Percentiles rank a stretch among this genome's conserved stretches.
Evolutionary conservation across 1,140 invertebrate species (phyloP).

Genomic region (Laupala kohalensis): DNA sequence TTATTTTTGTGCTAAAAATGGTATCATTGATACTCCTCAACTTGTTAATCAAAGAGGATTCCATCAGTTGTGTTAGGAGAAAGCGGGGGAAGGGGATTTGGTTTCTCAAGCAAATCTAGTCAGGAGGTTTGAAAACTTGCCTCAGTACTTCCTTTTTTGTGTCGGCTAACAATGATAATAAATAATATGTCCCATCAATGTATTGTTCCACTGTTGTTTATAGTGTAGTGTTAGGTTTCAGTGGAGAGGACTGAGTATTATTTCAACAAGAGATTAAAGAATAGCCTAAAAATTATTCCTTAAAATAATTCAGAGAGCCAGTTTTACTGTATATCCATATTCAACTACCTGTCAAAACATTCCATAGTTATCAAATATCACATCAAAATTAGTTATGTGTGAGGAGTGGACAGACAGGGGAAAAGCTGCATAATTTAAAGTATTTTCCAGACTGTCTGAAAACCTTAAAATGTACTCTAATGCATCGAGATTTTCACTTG

Average conservation of each 20-base stretch:
- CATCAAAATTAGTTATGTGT: conserved; percentile 7
- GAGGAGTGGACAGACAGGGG: background rate
- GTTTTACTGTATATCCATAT: background rate
- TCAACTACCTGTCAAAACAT: conserved; percentile 9
- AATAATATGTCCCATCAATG: background rate
- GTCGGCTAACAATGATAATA: background rate
- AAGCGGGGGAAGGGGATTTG: background rate
- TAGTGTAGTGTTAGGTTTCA: background rate
- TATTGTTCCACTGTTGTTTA: background rate
- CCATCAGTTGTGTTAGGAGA: background rate
- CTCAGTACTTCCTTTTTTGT: background rate
- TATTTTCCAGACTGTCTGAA: background rate
- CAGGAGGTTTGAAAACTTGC: background rate
- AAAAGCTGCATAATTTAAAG: background rate
- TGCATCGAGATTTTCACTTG: conserved; percentile 13
- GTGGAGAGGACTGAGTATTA: conserved; percentile 68
- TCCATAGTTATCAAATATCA: conserved; percentile 12
- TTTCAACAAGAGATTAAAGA: conserved; percentile 62
- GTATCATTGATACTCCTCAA: background rate
- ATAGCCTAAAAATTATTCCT: conserved; percentile 42
- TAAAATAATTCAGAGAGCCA: background rate
- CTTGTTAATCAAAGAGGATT: background rate
- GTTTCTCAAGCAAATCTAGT: conserved; percentile 3
- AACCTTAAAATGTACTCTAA: background rate
- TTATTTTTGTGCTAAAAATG: background rate